These are phyloP conservation scores for Caenorhabditis sp. DNA, from an alignment of 2,888 invertebrate genomes.

Conservation along the genomic window DNA sequence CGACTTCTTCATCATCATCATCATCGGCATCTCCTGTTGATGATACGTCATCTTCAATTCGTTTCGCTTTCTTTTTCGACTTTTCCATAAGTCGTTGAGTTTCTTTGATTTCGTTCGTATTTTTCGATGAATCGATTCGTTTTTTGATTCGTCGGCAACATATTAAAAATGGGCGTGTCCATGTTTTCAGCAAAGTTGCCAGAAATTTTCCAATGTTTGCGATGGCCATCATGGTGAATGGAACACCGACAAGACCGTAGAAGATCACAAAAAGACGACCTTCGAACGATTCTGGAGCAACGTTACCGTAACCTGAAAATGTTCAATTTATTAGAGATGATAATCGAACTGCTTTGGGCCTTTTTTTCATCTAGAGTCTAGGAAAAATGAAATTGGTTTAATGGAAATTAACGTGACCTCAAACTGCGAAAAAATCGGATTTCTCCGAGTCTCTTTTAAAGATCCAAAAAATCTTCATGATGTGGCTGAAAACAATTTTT, in stretches of 20 bases:
- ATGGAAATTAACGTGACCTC: too few relatives aligned
- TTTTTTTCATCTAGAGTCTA: too few relatives aligned
- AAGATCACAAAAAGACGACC: conserved; percentile 66
- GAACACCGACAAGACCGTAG: conserved; percentile 66
- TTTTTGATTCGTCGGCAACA: conserved; percentile 16
- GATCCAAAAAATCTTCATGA: too few relatives aligned
- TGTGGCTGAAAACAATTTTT: too few relatives aligned
- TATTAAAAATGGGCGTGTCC: conserved; percentile 55
- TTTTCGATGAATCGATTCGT: conserved; percentile 6
- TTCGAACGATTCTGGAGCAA: conserved; percentile 60
- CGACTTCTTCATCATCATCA: conserved; percentile 10
- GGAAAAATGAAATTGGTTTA: too few relatives aligned
- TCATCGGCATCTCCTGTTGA: conserved; percentile 7
- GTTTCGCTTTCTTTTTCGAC: conserved; percentile 43
- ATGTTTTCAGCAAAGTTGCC: conserved; percentile 58
- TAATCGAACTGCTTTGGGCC: neutral
- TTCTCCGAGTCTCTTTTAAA: too few relatives aligned
- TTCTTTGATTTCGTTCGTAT: conserved; percentile 39
- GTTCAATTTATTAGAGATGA: neutral
- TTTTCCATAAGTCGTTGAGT: conserved; percentile 52
- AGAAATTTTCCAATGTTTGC: conserved; percentile 68
- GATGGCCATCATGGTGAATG: conserved; percentile 67
- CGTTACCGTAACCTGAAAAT: conserved; percentile 65
- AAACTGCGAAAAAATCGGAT: too few relatives aligned
- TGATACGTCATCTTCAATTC: conserved; percentile 32